Evolutionary conservation across 2,797 vertebrate species (phyloP).

Genomic region (Florisuga fusca): DNA sequence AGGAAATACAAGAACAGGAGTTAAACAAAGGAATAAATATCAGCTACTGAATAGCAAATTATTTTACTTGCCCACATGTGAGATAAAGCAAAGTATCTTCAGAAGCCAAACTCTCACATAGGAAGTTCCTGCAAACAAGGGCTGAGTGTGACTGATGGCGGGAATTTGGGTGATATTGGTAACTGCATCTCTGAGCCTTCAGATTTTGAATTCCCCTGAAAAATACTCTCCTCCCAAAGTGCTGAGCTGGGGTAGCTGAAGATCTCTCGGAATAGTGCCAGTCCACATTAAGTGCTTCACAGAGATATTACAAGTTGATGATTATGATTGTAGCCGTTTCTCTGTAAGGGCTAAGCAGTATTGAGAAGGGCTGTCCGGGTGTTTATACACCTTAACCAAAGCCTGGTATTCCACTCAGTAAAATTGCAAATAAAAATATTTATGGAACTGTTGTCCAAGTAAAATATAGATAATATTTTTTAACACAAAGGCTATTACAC

Average conservation of each 20-base stretch:
- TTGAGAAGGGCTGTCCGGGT: not conserved
- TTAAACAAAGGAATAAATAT: not conserved
- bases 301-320: not conserved
- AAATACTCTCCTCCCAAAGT: not conserved
- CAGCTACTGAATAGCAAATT: not conserved
- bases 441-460: not conserved
- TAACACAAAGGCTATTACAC: not conserved
- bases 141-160: not conserved
- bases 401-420: not conserved
- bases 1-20: not conserved
- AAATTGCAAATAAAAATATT: constrained; percentile 21
- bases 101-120: not conserved
- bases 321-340: not conserved
- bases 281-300: not conserved
- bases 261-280: not conserved
- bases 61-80: not conserved
- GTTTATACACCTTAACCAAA: not conserved
- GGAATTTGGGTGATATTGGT: not conserved
- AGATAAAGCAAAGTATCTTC: not conserved
- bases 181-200: not conserved
- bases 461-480: constrained; percentile 7
- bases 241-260: not conserved
- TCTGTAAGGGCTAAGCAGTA: not conserved
- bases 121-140: not conserved
- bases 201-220: not conserved